Base-by-base conservation (phyloP, 1,140 invertebrate species). In the Oedothorax gibbosus region DNA sequence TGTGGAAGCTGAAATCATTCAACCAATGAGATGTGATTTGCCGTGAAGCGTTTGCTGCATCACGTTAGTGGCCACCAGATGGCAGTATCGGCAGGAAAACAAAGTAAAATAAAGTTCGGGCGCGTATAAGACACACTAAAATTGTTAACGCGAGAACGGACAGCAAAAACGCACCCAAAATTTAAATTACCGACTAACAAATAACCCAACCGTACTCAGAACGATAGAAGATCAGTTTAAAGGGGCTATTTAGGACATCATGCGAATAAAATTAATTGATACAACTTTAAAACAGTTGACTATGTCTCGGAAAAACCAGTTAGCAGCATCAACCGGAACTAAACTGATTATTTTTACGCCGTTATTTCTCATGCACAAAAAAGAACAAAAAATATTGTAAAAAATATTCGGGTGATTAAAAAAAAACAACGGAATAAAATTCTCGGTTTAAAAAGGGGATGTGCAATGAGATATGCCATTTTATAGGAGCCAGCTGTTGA, bases 251-350 rank as follows among this genome's bases (percentile, higher is more conserved):
- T 72, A 82, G 72, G 81, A 73, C 69, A 57, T 68, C 81, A 84
- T 75, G 81, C 81, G 81, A 84, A 78, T 85, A 72, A 85, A 85
- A 85, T 85, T 85, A 85, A 85, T 85, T 85, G 83, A 85, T 85
- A 85, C 73, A 78, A 85, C 73, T 85, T 85, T 85, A 85, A 84
- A 85, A 71, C 75, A 85, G 83, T 78, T 78, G 73, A 85, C 64
- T 78, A 60, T 69, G 75, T 14, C 57, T 69, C 53, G 56, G 68
- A 71, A 72, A 77, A 69, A 69, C 64, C 66, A 71, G 83, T 73
- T 77, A 77, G 78, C 75, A 72, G 83, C 65, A 21, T 49, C 73
- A 78, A 78, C 83, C 66, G 75, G 73, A 77, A 78, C 73, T 85
- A 85, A 85, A 85, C 66, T 78, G 83, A 85, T 85, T 85, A 85